phyloP scores from a whole-genome alignment of 2,797 vertebrate species.

The Spatula clypeata region DNA sequence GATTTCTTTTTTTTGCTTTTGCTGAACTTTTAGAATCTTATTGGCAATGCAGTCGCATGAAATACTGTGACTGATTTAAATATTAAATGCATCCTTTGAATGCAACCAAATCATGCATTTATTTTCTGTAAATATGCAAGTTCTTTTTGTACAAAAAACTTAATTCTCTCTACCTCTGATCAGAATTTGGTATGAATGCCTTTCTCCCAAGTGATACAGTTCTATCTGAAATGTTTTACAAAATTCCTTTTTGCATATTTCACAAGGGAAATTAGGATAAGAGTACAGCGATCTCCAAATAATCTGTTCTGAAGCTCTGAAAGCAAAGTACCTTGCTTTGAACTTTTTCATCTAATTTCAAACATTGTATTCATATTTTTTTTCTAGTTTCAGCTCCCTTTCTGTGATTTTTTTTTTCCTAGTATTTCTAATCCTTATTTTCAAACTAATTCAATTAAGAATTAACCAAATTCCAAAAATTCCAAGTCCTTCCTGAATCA shows the following conservation, averaged over 20 bases:
- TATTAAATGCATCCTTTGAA: neutral
- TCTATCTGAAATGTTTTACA: neutral
- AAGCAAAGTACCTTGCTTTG: neutral
- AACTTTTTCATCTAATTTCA: neutral
- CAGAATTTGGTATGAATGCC: neutral
- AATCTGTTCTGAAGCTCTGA: neutral
- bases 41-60: neutral
- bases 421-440: neutral
- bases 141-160: neutral
- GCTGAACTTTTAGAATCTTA: neutral
- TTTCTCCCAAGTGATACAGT: neutral
- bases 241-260: neutral
- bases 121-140: neutral
- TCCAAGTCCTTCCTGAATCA: neutral
- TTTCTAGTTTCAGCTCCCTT: neutral
- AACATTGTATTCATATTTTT: neutral
- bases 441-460: neutral
- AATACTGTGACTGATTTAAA: neutral
- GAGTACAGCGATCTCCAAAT: neutral
- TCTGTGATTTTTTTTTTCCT: neutral
- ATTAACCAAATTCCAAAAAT: neutral
- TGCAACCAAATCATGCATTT: neutral
- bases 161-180: neutral
- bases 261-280: neutral
- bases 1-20: neutral